These are phyloP conservation scores for Apodemia hepburni DNA, from an alignment of 2,888 invertebrate genomes.

Conservation along the genomic window DNA sequence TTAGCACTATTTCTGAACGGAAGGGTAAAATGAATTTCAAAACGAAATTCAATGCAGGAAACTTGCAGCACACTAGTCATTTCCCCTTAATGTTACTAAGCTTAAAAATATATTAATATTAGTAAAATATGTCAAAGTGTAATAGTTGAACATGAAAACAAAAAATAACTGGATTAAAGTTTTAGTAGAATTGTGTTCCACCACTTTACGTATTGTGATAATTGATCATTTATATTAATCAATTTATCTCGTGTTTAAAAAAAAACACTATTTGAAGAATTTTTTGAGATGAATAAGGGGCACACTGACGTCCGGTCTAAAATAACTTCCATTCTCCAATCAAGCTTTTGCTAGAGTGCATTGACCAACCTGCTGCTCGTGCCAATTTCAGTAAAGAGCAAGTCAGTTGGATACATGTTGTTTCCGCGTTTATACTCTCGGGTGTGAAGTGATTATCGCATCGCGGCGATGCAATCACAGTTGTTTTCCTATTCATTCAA, in stretches of 20 bases:
- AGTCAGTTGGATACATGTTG: slow-evolving; percentile 61
- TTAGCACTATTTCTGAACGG: background rate
- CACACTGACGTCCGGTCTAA: slow-evolving; percentile 56
- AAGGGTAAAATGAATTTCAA: slow-evolving; percentile 24
- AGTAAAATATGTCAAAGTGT: background rate
- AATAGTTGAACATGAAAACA: background rate
- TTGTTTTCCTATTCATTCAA: slow-evolving; percentile 66
- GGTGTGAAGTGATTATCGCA: slow-evolving; percentile 51
- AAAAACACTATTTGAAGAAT: background rate
- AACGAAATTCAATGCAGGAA: slow-evolving; percentile 37
- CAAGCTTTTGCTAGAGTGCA: slow-evolving; percentile 75
- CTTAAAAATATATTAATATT: background rate
- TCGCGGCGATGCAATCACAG: slow-evolving; percentile 61
- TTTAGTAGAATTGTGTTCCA: background rate
- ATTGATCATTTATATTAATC: background rate
- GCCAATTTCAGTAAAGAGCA: slow-evolving; percentile 52
- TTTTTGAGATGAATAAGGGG: slow-evolving; percentile 31
- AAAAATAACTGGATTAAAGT: background rate
- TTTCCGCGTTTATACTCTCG: slow-evolving; percentile 68
- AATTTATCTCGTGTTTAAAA: background rate
- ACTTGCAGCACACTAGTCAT: slow-evolving; percentile 28
- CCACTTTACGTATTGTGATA: background rate
- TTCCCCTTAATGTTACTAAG: slow-evolving; percentile 43
- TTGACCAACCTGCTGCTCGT: slow-evolving; percentile 75
- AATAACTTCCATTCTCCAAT: slow-evolving; percentile 69